phyloP scores from a whole-genome alignment of 2,888 invertebrate species.

The Proisotoma minuta region DNA sequence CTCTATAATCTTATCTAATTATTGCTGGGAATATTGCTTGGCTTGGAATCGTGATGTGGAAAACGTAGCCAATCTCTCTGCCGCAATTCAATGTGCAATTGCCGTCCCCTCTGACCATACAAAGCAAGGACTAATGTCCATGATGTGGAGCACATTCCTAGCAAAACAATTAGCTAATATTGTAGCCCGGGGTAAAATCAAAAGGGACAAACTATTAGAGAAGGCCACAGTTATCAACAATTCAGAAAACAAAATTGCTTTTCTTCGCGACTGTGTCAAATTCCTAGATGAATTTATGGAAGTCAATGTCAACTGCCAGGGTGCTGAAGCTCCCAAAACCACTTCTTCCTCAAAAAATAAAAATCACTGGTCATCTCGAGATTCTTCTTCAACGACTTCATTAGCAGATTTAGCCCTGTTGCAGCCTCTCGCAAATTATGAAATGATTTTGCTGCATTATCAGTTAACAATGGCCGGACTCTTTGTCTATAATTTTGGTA shows the following conservation, averaged over 20 bases:
- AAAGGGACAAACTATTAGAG: conserved; percentile 75
- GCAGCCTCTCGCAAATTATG: conserved; percentile 68
- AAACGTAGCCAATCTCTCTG: conserved; percentile 62
- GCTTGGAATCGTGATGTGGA: conserved; percentile 77
- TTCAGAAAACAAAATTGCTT: conserved; percentile 45
- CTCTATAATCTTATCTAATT: conserved; percentile 73
- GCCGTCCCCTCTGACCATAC: conserved; percentile 64
- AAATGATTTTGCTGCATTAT: conserved; percentile 72
- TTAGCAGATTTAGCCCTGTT: conserved; percentile 73
- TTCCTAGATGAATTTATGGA: conserved; percentile 60
- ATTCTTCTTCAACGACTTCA: conserved; percentile 53
- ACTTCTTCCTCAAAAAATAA: conserved; percentile 15
- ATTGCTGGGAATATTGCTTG: conserved; percentile 86
- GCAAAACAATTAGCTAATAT: conserved; percentile 71
- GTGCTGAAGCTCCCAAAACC: conserved; percentile 5
- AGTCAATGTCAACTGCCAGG: conserved; percentile 50
- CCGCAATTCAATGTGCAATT: conserved; percentile 66
- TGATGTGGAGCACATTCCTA: conserved; percentile 87
- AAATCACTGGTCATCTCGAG: conserved; percentile 43
- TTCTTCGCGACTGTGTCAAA: conserved; percentile 53
- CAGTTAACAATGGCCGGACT: conserved; percentile 72
- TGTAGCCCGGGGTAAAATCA: conserved; percentile 78
- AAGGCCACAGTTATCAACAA: conserved; percentile 61
- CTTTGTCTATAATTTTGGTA: conserved; percentile 71
- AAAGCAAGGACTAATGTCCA: conserved; percentile 67